Base-by-base conservation (phyloP, 2,113 vertebrate species). In the Manacus vitellinus region DNA sequence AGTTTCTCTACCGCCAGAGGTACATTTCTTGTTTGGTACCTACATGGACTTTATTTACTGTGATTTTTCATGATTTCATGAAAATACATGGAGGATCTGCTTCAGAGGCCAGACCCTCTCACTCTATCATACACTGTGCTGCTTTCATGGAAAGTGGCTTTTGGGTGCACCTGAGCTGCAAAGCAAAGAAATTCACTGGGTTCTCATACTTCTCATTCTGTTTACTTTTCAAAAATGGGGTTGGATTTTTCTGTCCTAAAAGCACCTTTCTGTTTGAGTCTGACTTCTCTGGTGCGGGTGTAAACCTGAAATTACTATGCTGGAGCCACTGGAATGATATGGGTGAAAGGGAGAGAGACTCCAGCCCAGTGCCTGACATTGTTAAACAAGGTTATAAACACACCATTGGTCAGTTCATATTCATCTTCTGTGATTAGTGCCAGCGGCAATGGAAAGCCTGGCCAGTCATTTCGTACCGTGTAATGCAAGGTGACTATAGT, bases 401-500 rank as follows among this genome's bases (percentile, higher is more conserved):
- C 86, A 79, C 92, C 75, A 85, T 37, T 77, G 92, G 82, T 75
- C 76, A 74, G 85, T 80, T 92, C 79, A 65, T 85, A 88, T 78
- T 67, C 85, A 74, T 94, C 85, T 92, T 37, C 85, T 76, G 87
- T 81, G 92, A 79, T 92, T 67, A 87, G 62, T 35, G 25, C 70
- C 68, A 58, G 58, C 14, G 35, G 71, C 89, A 79, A 74, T 70
- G 76, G 83, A 65, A 87, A 93, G 94, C 85, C 96, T 88, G 82
- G 74, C 93, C 59, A 72, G 61, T 92, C 92, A 95, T 82, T 92
- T 55, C 65, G 3, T 35, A 94, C 88, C 82, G 28, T 96, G 95
- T 94, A 96, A 89, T 93, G 82, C 85, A 92, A 94, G 89, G 91
- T 95, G 97, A 96, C 95, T 90, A 24, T 30, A 88, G 91, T 86